Evolutionary conservation across 1,140 invertebrate genomes (phyloP).

Genomic region (Hirudo medicinalis): DNA sequence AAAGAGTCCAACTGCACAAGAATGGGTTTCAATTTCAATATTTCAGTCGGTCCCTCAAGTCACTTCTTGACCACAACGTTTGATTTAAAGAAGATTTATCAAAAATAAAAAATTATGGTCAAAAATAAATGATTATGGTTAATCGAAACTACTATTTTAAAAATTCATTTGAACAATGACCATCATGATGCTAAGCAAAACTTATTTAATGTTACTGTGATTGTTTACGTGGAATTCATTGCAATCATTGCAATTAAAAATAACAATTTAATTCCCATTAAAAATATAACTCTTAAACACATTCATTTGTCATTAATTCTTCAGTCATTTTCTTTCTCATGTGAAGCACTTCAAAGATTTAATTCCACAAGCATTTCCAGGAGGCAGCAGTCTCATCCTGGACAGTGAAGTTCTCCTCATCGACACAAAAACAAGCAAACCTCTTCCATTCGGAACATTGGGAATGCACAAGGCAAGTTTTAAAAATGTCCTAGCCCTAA

Average conservation of each 20-base stretch:
- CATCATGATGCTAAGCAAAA: not conserved
- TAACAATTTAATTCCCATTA: too few species aligned
- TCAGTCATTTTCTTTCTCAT: slow-evolving; percentile 31
- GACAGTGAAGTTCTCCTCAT: slow-evolving; percentile 84
- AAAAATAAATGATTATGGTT: too few species aligned
- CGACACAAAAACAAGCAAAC: slow-evolving; percentile 64
- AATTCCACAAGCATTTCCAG: slow-evolving; percentile 74
- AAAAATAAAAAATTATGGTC: too few species aligned
- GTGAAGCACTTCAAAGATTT: slow-evolving; percentile 64
- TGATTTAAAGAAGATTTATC: slow-evolving; percentile 20
- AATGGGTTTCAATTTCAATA: slow-evolving; percentile 32
- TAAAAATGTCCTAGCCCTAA: too few species aligned
- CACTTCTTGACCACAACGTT: slow-evolving; percentile 78
- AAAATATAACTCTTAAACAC: too few species aligned
- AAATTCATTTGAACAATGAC: too few species aligned
- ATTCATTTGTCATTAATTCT: slow-evolving; percentile 15
- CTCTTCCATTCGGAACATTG: slow-evolving; percentile 81
- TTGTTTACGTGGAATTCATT: not conserved
- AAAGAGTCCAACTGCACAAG: slow-evolving; percentile 41
- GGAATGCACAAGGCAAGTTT: slow-evolving; percentile 63
- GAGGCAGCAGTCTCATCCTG: slow-evolving; percentile 71
- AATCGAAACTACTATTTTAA: not conserved
- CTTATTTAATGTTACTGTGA: not conserved
- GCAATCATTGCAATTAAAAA: not conserved
- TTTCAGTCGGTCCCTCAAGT: slow-evolving; percentile 54